Evolutionary conservation across 2,888 invertebrate genomes (phyloP).

Genomic region (Tachystola acroxantha): DNA sequence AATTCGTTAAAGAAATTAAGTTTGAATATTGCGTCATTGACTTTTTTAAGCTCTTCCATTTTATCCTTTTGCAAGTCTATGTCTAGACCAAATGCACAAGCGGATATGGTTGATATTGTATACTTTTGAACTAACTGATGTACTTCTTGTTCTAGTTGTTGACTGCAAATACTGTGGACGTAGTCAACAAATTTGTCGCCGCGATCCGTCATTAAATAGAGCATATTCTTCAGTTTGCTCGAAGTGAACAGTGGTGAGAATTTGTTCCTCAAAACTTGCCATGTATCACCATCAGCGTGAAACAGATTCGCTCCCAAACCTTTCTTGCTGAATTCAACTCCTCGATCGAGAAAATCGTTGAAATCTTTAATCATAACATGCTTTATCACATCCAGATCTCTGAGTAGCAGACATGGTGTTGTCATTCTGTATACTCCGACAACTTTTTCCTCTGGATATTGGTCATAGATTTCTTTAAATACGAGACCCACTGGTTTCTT

Average conservation of each 20-base stretch:
- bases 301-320: constrained; percentile 43
- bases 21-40: constrained; percentile 21
- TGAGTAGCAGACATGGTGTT: constrained; percentile 36
- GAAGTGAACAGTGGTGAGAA: constrained; percentile 50
- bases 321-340: constrained; percentile 34
- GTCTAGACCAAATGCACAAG: too few species aligned
- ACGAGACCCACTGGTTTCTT: constrained; percentile 22
- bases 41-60: constrained; percentile 2
- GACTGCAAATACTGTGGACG: constrained; percentile 15
- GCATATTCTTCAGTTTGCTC: constrained; percentile 50
- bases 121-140: constrained; percentile 30
- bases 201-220: constrained; percentile 33
- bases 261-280: constrained; percentile 36
- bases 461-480: constrained; percentile 31
- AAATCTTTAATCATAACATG: constrained; percentile 49
- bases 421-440: too few species aligned
- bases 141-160: constrained; percentile 26
- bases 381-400: constrained; percentile 46
- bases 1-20: constrained; percentile 22
- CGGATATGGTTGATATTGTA: constrained; percentile 34
- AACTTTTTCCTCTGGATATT: constrained; percentile 40
- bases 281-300: constrained; percentile 38
- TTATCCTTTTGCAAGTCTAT: constrained; percentile 20
- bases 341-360: constrained; percentile 38
- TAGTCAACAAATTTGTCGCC: constrained; percentile 31